Percentiles rank a stretch among this genome's conserved stretches.
phyloP scores from a whole-genome alignment of 2,888 invertebrate species.

The Nudaria mundana region DNA sequence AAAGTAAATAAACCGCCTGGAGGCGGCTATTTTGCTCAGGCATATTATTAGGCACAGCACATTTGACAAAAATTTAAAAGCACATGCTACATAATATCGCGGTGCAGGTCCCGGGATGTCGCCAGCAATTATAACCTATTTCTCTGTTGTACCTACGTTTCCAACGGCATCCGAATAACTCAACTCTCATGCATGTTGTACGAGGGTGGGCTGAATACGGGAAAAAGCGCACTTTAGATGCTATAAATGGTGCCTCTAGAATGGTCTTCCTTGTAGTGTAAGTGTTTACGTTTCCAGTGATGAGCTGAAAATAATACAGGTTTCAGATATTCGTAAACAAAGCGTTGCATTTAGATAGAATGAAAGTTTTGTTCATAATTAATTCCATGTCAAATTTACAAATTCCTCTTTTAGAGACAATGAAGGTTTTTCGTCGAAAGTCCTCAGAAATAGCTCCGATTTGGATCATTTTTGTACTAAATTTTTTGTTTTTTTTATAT shows the following conservation, averaged over 20 bases:
- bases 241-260: conserved; percentile 91
- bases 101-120: conserved; percentile 50
- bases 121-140: conserved; percentile 45
- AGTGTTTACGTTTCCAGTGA: conserved; percentile 89
- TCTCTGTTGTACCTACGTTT: conserved; percentile 71
- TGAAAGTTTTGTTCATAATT: too few relatives aligned
- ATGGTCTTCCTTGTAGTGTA: conserved; percentile 86
- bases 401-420: too few relatives aligned
- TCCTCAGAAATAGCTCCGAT: too few relatives aligned
- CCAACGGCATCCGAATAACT: conserved; percentile 91
- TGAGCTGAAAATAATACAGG: conserved; percentile 75
- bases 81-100: conserved; percentile 43
- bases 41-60: conserved; percentile 47
- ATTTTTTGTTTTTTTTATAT: too few relatives aligned
- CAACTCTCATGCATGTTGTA: conserved; percentile 96
- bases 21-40: conserved; percentile 41
- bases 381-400: too few relatives aligned
- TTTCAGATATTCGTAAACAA: conserved; percentile 1
- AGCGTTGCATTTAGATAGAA: too few relatives aligned
- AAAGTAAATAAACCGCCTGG: conserved; percentile 49
- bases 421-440: too few relatives aligned
- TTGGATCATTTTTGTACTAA: too few relatives aligned
- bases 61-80: conserved; percentile 24
- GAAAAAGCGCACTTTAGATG: conserved; percentile 91
- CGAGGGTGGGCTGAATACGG: conserved; percentile 92